Evolutionary conservation across 2,888 invertebrate genomes (phyloP).

Genomic region (Anticlea derivata): DNA sequence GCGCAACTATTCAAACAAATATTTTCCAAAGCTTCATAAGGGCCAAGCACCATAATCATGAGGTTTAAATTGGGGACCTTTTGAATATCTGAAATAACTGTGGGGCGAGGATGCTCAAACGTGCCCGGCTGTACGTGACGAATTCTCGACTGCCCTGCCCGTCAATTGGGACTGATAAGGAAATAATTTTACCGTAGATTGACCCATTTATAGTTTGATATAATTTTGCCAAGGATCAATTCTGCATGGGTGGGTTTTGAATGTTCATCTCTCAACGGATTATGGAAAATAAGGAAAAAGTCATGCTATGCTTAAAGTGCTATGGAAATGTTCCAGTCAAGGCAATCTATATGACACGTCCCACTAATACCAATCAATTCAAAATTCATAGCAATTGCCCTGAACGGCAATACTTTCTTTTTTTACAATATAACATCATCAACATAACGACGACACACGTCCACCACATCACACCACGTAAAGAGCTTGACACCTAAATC

Average conservation of each 20-base stretch:
- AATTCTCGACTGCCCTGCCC: constrained; percentile 45
- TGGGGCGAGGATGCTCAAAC: constrained; percentile 44
- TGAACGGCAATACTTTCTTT: no score
- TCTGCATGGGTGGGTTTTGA: constrained; percentile 10
- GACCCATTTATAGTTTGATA: constrained; percentile 38
- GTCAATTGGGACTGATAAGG: constrained; percentile 49
- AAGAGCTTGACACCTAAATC: no score
- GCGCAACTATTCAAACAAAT: constrained; percentile 36
- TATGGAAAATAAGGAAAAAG: not conserved
- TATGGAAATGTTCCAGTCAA: no score
- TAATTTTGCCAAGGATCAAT: constrained; percentile 29
- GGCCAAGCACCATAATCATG: constrained; percentile 32
- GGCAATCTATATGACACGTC: no score
- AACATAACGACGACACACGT: no score
- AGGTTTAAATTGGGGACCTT: constrained; percentile 52
- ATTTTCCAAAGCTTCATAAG: constrained; percentile 38
- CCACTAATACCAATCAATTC: no score
- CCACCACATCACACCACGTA: no score
- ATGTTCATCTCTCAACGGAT: not conserved
- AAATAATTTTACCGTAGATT: constrained; percentile 48
- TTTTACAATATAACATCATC: no score
- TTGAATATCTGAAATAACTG: constrained; percentile 65
- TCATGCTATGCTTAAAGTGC: no score
- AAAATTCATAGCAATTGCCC: no score
- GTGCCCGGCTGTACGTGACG: constrained; percentile 50